These are phyloP conservation scores for Meda fulgida DNA, from an alignment of 2,797 vertebrate genomes.

Conservation along the genomic window DNA sequence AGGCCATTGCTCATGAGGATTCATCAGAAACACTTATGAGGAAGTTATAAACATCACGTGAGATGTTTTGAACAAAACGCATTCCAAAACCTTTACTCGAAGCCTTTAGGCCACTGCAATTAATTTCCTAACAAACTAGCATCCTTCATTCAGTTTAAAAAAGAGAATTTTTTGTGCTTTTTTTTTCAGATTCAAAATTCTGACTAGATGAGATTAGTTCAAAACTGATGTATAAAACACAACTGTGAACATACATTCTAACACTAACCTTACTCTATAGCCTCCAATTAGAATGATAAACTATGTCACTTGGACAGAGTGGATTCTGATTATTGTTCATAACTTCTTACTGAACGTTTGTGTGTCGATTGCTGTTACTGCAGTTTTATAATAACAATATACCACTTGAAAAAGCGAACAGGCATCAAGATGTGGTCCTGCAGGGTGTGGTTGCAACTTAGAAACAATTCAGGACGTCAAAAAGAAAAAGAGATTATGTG, in stretches of 20 bases:
- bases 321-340: not conserved
- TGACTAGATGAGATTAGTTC: not conserved
- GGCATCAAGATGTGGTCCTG: not conserved
- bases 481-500: not conserved
- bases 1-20: too few relatives aligned
- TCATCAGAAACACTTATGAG: too few relatives aligned
- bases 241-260: not conserved
- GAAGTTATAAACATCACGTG: not conserved
- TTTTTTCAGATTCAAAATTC: not conserved
- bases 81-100: not conserved
- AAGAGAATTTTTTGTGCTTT: not conserved
- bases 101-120: not conserved
- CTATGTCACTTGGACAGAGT: not conserved
- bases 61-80: not conserved
- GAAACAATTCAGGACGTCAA: not conserved
- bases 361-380: not conserved
- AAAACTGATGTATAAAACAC: not conserved
- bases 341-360: not conserved
- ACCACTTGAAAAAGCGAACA: not conserved
- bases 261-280: not conserved
- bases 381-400: not conserved
- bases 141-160: not conserved
- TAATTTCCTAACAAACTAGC: not conserved
- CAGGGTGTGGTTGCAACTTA: constrained; percentile 7
- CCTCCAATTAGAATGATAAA: not conserved